Percentiles rank a stretch among this genome's conserved stretches.
phyloP scores from a whole-genome alignment of 1,140 invertebrate genomes.

The Sinella curviseta region DNA sequence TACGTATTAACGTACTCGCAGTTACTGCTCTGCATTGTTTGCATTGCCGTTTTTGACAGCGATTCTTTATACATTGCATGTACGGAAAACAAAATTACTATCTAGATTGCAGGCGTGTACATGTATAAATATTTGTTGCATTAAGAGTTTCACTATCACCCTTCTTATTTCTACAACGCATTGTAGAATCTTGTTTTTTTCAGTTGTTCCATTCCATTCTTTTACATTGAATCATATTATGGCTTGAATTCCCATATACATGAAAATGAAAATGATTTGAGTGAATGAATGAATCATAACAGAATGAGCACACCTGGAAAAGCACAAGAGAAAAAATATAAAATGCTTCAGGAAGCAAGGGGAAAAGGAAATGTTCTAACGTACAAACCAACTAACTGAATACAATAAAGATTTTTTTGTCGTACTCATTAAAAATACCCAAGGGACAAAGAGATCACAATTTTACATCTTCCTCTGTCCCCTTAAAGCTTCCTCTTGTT shows the following conservation, averaged over 20 bases:
- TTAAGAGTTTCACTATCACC: no score
- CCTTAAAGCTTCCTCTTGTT: not conserved
- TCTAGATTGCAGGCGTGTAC: no score
- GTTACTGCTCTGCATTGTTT: no score
- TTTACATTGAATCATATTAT: no score
- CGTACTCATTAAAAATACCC: not conserved
- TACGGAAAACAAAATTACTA: no score
- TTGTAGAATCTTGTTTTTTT: no score
- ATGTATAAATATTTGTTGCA: no score
- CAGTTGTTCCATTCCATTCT: no score
- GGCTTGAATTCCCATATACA: not conserved
- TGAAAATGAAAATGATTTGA: not conserved
- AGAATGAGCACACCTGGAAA: conserved; percentile 2
- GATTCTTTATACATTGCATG: no score
- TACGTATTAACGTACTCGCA: no score
- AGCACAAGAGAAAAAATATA: not conserved
- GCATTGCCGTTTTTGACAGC: no score
- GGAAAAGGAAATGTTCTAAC: not conserved
- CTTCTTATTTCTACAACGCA: no score
- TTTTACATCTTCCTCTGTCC: not conserved
- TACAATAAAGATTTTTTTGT: not conserved
- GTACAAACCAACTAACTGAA: not conserved
- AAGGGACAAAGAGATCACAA: not conserved
- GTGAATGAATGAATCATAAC: not conserved
- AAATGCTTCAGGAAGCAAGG: not conserved